Evolutionary conservation across 2,113 vertebrate species (phyloP).

Genomic region (Ceyx melanurus): DNA sequence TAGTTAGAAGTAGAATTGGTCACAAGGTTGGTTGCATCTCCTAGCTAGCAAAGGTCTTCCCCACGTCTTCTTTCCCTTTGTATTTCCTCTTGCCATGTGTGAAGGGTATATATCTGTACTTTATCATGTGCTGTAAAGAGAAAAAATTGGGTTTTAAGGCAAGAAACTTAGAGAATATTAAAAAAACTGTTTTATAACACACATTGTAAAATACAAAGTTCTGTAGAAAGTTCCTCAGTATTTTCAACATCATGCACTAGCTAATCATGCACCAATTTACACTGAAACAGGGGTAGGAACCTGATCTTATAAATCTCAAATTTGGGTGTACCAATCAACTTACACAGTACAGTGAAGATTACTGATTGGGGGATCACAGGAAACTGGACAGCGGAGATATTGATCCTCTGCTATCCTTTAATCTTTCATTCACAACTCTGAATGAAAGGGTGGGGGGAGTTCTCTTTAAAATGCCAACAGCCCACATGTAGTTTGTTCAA

Average conservation of each 20-base stretch:
- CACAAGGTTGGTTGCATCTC: slow-evolving; percentile 68
- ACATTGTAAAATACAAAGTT: background rate
- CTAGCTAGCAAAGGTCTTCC: slow-evolving; percentile 97
- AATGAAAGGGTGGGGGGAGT: background rate
- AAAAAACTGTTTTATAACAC: background rate
- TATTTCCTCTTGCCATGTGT: slow-evolving; percentile 99
- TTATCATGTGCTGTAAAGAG: slow-evolving; percentile 93
- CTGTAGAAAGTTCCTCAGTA: background rate
- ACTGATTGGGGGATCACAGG: background rate
- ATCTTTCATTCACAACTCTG: background rate
- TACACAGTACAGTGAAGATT: background rate
- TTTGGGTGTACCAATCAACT: background rate
- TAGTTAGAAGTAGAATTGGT: slow-evolving; percentile 71
- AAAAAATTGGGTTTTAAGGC: background rate
- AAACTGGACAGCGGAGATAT: background rate
- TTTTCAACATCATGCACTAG: background rate
- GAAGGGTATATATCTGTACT: slow-evolving; percentile 99
- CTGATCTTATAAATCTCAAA: background rate
- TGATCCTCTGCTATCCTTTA: background rate
- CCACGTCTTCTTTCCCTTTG: slow-evolving; percentile 96
- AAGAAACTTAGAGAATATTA: background rate
- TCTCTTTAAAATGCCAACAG: background rate
- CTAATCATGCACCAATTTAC: background rate
- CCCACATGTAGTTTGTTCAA: background rate
- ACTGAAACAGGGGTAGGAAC: background rate